Base-by-base conservation (phyloP, 2,113 vertebrate genomes). In the Syngnathus floridae region DNA sequence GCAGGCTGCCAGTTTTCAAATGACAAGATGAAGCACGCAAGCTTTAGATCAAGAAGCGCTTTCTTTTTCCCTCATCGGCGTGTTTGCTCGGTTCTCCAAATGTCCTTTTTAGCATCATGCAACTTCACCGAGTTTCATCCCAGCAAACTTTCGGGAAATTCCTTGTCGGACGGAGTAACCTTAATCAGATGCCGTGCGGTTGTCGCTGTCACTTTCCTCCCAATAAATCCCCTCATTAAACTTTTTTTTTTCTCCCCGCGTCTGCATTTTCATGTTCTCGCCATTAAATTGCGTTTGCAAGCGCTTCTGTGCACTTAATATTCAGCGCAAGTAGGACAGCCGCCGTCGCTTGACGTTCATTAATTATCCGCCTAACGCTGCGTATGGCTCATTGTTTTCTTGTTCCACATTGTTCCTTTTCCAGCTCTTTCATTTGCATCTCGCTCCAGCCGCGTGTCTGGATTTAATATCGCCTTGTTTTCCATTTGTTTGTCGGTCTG, bases 361-460 rank as follows among this genome's bases (percentile, higher is more conserved):
- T 85, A 86, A 88, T 86, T 88, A 87, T 89, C 87, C 82, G 67
- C 37, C n/a, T 80, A 79, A 73, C 80, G 73, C 67, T 77, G 69
- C 72, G 82, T 87, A 84, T 87, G 82, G 56, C 64, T 68, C 77
- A 70, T 88, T 87, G 81, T 86, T 86, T 82, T 71, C 77, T 80
- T 84, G 81, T 88, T 84, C 69, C 70, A 65, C 65, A 17, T 71
- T 66, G 69, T 64, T 82, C 73, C 85, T 76, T 84, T 88, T 82
- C 76, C 45, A 41, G 71, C 72, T 77, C 85, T 83, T 84, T 88
- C n/a, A 73, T 83, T 82, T 75, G 66, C 64, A 73, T 74, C 41
- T 58, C 14, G 51, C n/a, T 31, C 26, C 26, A 31, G n/a, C 5
- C 38, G 26, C 51, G 54, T 31, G 49, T 66, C 46, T 74, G 70